A percentile compares a stretch with the other conserved stretches of the same genome.
These are phyloP conservation scores for Melieria crassipennis DNA, from an alignment of 2,888 invertebrate species.

Conservation along the genomic window DNA sequence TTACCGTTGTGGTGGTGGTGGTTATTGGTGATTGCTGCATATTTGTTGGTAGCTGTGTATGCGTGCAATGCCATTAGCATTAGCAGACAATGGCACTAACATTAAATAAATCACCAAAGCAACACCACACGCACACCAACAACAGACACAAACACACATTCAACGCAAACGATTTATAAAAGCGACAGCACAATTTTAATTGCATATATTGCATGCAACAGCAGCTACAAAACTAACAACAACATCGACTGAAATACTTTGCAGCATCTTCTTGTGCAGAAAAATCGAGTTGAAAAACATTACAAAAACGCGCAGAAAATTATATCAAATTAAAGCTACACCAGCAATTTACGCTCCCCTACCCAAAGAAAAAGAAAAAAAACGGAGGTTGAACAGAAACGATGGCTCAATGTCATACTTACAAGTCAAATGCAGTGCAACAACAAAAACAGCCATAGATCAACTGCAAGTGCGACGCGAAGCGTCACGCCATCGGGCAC, in stretches of 20 bases:
- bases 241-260: neutral
- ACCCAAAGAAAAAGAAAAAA: too few species aligned
- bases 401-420: constrained; percentile 23
- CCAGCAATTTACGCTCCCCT: too few species aligned
- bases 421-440: constrained; percentile 13
- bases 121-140: neutral
- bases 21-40: neutral
- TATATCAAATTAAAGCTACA: too few species aligned
- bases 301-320: too few species aligned
- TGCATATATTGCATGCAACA: neutral
- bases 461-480: too few species aligned
- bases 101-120: constrained; percentile 18
- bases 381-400: neutral
- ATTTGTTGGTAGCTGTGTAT: neutral
- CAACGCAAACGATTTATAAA: neutral
- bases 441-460: neutral
- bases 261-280: neutral
- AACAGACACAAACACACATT: neutral
- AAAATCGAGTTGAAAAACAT: too few species aligned
- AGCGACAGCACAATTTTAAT: neutral
- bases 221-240: neutral
- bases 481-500: too few species aligned
- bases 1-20: too few species aligned
- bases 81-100: neutral
- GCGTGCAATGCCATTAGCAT: constrained; percentile 7